Evolutionary conservation across 1,140 invertebrate genomes (phyloP).

Genomic region (Uloborus diversus): DNA sequence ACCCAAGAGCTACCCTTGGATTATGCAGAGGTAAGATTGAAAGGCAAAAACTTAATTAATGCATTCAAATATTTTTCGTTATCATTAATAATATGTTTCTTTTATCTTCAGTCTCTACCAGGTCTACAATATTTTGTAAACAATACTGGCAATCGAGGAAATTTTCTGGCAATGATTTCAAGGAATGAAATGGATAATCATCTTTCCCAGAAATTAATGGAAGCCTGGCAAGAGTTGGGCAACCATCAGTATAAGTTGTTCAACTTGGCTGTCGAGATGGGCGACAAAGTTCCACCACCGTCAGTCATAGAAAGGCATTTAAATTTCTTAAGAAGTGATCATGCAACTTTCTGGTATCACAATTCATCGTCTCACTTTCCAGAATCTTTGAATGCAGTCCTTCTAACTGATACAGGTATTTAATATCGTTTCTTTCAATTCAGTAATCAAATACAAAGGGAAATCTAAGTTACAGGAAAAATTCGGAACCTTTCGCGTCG

Average conservation of each 20-base stretch:
- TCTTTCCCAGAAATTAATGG: constrained; percentile 60
- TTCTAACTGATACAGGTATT: constrained; percentile 67
- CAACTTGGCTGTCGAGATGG: constrained; percentile 57
- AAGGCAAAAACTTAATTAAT: not conserved
- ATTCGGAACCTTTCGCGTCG: too few species aligned
- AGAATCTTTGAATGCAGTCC: constrained; percentile 62
- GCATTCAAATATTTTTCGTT: not conserved
- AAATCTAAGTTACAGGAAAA: too few species aligned
- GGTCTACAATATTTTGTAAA: constrained; percentile 60
- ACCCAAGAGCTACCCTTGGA: constrained; percentile 62
- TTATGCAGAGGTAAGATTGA: constrained; percentile 42
- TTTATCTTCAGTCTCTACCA: constrained; percentile 57
- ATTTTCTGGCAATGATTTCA: constrained; percentile 65
- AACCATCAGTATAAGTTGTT: constrained; percentile 59
- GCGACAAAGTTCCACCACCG: constrained; percentile 41
- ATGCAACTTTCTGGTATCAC: constrained; percentile 64
- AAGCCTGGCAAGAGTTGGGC: constrained; percentile 58
- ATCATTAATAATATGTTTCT: not conserved
- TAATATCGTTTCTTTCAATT: too few species aligned
- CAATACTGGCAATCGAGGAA: constrained; percentile 62
- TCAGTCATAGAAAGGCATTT: constrained; percentile 58
- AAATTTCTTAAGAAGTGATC: constrained; percentile 63
- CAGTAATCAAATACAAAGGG: too few species aligned
- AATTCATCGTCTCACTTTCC: constrained; percentile 44
- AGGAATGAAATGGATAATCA: constrained; percentile 60